phyloP scores from a whole-genome alignment of 1,140 invertebrate species.

The Anastrepha obliqua region DNA sequence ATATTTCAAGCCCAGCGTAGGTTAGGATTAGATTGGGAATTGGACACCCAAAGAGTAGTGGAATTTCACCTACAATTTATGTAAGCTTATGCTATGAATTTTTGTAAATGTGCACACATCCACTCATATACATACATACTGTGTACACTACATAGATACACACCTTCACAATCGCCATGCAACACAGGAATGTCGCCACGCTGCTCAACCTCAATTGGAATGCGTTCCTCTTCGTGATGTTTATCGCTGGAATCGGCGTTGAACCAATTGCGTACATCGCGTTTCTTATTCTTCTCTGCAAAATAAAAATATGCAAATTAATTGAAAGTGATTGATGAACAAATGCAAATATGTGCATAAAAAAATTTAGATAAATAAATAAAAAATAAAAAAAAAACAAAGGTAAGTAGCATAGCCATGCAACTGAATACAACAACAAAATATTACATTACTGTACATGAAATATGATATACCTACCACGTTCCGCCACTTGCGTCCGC shows the following conservation, averaged over 20 bases:
- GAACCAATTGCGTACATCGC: conserved; percentile 73
- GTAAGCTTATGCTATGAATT: no score
- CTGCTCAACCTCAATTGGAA: conserved; percentile 75
- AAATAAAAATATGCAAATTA: conserved; percentile 50
- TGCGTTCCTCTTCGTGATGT: conserved; percentile 67
- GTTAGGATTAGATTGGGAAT: not conserved
- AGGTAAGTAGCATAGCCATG: not conserved
- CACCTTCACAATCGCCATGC: conserved; percentile 81
- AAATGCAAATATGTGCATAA: conserved; percentile 36
- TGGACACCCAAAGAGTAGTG: not conserved
- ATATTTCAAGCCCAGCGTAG: no score
- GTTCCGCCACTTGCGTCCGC: conserved; percentile 71
- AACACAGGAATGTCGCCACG: conserved; percentile 86
- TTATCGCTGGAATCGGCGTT: conserved; percentile 64
- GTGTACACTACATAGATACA: conserved; percentile 54
- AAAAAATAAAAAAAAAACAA: not conserved
- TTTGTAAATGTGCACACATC: no score
- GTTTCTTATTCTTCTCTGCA: conserved; percentile 74
- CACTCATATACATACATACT: not conserved
- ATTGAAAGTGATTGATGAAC: conserved; percentile 45
- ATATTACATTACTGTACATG: not conserved
- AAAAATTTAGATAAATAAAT: not conserved
- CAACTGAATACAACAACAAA: not conserved
- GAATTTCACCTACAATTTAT: not conserved
- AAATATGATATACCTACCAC: conserved; percentile 62